Evolutionary conservation across 2,113 vertebrate genomes (phyloP), one percentile per base, ranked within the genome.

Genomic region (Spizaetus ornatus): DNA sequence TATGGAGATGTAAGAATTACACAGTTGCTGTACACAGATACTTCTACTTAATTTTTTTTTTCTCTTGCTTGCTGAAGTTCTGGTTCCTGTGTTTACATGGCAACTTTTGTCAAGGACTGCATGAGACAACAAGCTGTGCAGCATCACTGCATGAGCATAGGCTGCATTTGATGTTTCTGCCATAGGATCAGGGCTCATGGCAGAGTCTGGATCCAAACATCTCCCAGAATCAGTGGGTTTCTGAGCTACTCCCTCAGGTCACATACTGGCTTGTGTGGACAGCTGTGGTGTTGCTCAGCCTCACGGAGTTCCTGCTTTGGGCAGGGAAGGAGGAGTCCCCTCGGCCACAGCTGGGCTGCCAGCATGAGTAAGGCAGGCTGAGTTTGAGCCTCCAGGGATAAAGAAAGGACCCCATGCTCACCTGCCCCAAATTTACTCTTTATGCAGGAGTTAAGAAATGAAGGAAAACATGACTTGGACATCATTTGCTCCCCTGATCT

Each of bases 231-330:
- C 45, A 16, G 7, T 23, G 59, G 12, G 29, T 53, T 52, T 70
- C 78, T 70, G 63, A 87, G 27, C 40, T 47, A 48, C 38, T 63
- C 67, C 15, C 26, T 74, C 29, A 21, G 59, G 45, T 48, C 5
- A 2, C 66, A 21, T 9, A n/a, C 40, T 43, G 23, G 27, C 17
- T 86, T 31, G 67, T 45, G 29, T 18, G 53, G 43, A 31, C 10
- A 32, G 15, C 47, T 71, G 32, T 16, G 15, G 65, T 6, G 4
- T 34, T 70, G 56, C 34, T 71, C 8, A n/a, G 70, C 47, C 34
- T 92, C 0, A 0, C 0, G 2, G 43, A 72, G 17, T 32, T 91
- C 34, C 62, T 83, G 48, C 17, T 76, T 50, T 1, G 14, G 40
- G 22, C 34, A 65, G 16, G 19, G 43, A 88, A 36, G 43, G 26